A percentile compares a stretch with the other conserved stretches of the same genome.
Conservation (phyloP, 2,797 vertebrate genomes). For the Anguilla marmorata region DNA sequence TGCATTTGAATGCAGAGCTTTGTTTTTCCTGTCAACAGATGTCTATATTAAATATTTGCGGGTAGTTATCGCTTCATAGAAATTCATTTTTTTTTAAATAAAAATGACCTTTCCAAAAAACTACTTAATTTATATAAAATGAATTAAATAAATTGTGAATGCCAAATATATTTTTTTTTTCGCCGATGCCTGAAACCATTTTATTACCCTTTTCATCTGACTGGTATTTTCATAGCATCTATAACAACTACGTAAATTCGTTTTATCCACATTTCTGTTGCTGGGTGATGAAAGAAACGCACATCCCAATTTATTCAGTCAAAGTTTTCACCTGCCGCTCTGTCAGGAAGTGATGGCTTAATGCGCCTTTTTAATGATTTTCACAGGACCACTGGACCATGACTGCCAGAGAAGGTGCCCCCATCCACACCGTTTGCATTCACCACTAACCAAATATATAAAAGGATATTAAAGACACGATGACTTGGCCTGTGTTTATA, state of each 20-base stretch:
- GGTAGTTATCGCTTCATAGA: too few relatives aligned
- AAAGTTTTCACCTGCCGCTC: slow-evolving; percentile 57
- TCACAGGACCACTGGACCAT: slow-evolving; percentile 68
- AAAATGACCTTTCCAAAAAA: too few relatives aligned
- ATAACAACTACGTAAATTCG: not conserved
- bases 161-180: not conserved
- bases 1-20: not conserved
- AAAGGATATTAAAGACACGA: slow-evolving; percentile 58
- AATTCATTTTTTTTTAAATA: not conserved
- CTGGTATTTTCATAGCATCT: slow-evolving; percentile 2
- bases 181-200: not conserved
- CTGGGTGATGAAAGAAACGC: slow-evolving; percentile 9
- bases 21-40: not conserved
- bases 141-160: not conserved
- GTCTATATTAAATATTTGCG: not conserved
- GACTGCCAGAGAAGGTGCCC: slow-evolving; percentile 66
- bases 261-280: slow-evolving; percentile 21
- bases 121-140: too few relatives aligned
- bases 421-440: slow-evolving; percentile 45
- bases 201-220: not conserved
- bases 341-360: slow-evolving; percentile 70
- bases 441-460: slow-evolving; percentile 56
- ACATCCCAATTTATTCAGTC: slow-evolving; percentile 29
- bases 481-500: slow-evolving; percentile 67
- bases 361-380: slow-evolving; percentile 74